Evolutionary conservation across 2,797 vertebrate genomes (phyloP), one percentile per base, ranked within the genome.

Genomic region (Echiichthys vipera): DNA sequence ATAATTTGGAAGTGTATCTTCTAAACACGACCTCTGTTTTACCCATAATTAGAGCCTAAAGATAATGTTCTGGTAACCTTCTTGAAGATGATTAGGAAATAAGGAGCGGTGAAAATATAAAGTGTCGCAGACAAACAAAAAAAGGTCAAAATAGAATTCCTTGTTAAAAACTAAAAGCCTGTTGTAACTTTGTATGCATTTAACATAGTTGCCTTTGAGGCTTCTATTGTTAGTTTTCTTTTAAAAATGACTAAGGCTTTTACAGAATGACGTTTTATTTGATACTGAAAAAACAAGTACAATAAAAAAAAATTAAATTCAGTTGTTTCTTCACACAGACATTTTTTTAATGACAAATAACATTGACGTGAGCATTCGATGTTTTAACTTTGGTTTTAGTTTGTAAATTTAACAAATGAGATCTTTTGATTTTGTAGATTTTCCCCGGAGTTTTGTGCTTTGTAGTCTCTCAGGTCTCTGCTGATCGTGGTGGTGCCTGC

Each of bases 221-320:
- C 5, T 34, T 5, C 46, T 29, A 11, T 12, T 20, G 37, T 69
- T 39, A n/a, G 17, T 32, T 61, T 24, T 67, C 2, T 10, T 25
- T 53, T n/a, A 36, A 30, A 56, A 64, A 68, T 61, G 7, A 65
- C 10, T 43, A 54, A 47, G 7, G 47, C 25, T 36, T 67, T 46
- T 36, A 59, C 7, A 50, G 47, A 50, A 13, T 39, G 5, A 49
- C 10, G n/a, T 36, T 83, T 80, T 83, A 83, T 86, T 83, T 75
- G 14, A 74, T 17, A 69, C 34, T 30, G 20, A 65, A 24, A 63
- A 55, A 65, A 47, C 17, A 59, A 6, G 7, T 25, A 59, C 10
- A 78, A 49, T 64, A 29, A 59, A 46, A n/a, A 51, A 56, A 53
- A 55, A 20, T 39, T 42, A 12, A 49, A 36, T 47, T 27, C 32